These are phyloP conservation scores for Ficedula albicollis DNA, from an alignment of 2,797 vertebrate species.

Conservation along the genomic window DNA sequence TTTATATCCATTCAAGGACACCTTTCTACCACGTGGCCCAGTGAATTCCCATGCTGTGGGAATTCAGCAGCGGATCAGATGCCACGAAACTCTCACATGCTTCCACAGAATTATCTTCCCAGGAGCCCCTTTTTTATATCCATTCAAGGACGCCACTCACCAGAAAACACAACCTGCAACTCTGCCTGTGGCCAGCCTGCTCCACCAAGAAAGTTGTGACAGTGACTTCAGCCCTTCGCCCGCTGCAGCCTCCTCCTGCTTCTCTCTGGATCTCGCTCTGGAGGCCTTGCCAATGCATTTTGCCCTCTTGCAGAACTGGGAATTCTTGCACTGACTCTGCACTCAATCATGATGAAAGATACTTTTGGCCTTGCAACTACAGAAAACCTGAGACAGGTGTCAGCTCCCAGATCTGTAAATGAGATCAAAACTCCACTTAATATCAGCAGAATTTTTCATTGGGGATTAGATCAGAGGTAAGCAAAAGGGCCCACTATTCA, in stretches of 20 bases:
- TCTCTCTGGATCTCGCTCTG: accelerated
- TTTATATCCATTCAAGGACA: too few relatives aligned
- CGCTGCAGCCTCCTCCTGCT: background rate
- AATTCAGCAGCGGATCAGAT: accelerated
- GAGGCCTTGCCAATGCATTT: background rate
- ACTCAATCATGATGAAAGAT: background rate
- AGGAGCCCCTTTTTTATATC: background rate
- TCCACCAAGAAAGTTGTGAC: background rate
- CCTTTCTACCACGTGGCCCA: background rate
- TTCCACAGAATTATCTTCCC: background rate
- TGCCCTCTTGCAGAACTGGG: background rate
- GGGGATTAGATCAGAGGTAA: background rate
- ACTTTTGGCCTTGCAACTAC: background rate
- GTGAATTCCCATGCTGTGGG: background rate
- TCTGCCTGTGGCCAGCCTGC: background rate
- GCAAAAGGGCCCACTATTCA: background rate
- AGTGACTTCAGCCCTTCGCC: background rate
- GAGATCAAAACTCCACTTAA: background rate
- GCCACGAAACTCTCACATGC: background rate
- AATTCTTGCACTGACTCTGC: background rate
- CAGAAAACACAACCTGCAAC: background rate
- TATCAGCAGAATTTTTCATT: background rate
- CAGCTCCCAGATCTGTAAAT: background rate
- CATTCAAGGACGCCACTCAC: background rate
- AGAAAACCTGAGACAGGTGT: background rate